Evolutionary conservation across 1,140 invertebrate species (phyloP), one percentile per base, ranked within the genome.

Genomic region (Bicyclus anynana): DNA sequence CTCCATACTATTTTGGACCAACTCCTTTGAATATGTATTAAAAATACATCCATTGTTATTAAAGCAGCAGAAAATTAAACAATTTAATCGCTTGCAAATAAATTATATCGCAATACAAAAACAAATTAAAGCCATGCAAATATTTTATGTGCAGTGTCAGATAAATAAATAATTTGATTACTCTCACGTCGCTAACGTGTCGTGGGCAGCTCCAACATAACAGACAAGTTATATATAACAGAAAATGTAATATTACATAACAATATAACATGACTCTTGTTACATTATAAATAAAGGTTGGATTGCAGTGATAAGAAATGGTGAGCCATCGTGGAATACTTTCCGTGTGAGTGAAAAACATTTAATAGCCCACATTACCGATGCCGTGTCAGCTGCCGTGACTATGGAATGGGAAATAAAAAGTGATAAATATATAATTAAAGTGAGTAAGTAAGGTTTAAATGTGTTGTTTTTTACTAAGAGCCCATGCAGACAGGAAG

Each of bases 91-190:
- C 16, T 18, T 16, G 17, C 10, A 20, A 20, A 20, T 20, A 42
- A 44, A 14, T 12, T 6, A 12, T 33, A 14, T n/a, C 40, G 16
- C 1, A 5, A 17, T 4, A 14, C 10, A 44, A 44, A 44, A 44
- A 1, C 4, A 44, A 44, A 42, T 40, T 40, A 44, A 44, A 44
- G 40, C 18, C 0, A 0, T 20, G 40, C 12, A 44, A 44, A 44
- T 44, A 44, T 44, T 44, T 44, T 44, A 44, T 44, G 40, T 44
- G 18, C 40, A 44, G 40, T 44, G 17, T 44, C 17, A 21, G 10
- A 44, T 44, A 44, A 44, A 44, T 21, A 20, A 44, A 20, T 44
- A 44, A 44, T 44, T 44, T 44, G 40, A 44, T 44, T 42, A 42
- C 38, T 16, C 38, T 18, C 40, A 44, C 17, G 17, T 44, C 40